A percentile compares a stretch with the other conserved stretches of the same genome.
phyloP scores from a whole-genome alignment of 2,113 vertebrate genomes.

The Chascanopsetta lugubris region DNA sequence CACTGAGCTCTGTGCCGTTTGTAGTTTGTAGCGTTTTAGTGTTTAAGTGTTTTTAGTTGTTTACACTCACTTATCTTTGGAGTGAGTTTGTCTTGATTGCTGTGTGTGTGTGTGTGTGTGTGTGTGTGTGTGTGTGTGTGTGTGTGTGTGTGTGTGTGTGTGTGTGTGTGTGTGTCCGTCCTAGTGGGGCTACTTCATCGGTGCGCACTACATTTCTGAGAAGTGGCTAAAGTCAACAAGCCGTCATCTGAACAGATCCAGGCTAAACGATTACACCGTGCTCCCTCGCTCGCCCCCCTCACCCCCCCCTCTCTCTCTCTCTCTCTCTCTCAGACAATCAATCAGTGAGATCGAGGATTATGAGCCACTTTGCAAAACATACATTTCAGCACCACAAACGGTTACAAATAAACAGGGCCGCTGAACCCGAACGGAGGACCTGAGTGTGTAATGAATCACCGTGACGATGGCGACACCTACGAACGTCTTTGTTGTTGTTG shows the following conservation, averaged over 20 bases:
- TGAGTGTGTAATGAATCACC: too few species aligned
- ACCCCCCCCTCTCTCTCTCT: slow-evolving; percentile 28
- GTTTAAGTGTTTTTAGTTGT: slow-evolving; percentile 10
- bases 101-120: neutral
- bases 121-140: neutral
- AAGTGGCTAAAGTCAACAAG: neutral
- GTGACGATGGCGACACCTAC: too few species aligned
- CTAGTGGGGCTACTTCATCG: neutral
- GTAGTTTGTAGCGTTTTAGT: neutral
- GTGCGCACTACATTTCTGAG: slow-evolving; percentile 8
- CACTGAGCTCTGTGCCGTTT: slow-evolving; percentile 10
- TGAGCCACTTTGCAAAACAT: too few species aligned
- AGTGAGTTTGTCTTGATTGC: slow-evolving; percentile 1
- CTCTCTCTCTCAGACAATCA: too few species aligned
- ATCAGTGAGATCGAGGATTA: too few species aligned
- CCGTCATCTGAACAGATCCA: neutral
- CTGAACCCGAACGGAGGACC: too few species aligned
- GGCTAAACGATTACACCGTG: slow-evolving; percentile 26
- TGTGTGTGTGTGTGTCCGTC: neutral
- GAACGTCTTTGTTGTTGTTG: too few species aligned
- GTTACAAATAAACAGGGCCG: too few species aligned
- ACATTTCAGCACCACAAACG: too few species aligned
- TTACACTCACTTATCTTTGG: slow-evolving; percentile 30
- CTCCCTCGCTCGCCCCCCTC: slow-evolving; percentile 4
- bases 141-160: too few species aligned